A percentile compares a stretch with the other conserved stretches of the same genome.
Evolutionary conservation across 1,140 invertebrate genomes (phyloP).

Genomic region (Danaus plexippus): DNA sequence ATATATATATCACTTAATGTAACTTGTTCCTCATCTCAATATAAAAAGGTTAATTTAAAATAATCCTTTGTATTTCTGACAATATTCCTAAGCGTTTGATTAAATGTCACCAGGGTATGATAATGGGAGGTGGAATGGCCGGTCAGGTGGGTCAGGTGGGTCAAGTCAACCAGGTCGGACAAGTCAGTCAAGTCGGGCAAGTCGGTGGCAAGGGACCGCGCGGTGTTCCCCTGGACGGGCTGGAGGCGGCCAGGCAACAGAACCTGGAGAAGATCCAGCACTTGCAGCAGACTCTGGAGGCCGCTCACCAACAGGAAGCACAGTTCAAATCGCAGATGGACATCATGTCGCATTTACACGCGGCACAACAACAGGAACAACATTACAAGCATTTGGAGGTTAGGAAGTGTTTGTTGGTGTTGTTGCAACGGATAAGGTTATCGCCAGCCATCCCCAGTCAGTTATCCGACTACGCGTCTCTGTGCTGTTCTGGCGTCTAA

Average conservation of each 20-base stretch:
- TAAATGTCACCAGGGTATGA: conserved; percentile 41
- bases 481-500: too few species aligned
- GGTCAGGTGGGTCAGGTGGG: conserved; percentile 24
- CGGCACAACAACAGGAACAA: conserved; percentile 85
- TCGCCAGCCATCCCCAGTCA: too few species aligned
- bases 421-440: too few species aligned
- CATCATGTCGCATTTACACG: conserved; percentile 78
- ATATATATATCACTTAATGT: too few species aligned
- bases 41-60: not conserved
- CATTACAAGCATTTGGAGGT: conserved; percentile 83
- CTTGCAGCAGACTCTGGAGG: conserved; percentile 80
- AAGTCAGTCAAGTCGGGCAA: conserved; percentile 20
- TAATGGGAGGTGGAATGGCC: conserved; percentile 44
- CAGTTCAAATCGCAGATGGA: conserved; percentile 83
- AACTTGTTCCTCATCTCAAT: too few species aligned
- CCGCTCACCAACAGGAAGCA: conserved; percentile 81
- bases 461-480: too few species aligned
- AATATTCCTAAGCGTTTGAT: not conserved
- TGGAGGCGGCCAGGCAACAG: conserved; percentile 61
- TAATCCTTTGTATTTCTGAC: not conserved
- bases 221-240: conserved; percentile 54
- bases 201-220: conserved; percentile 38
- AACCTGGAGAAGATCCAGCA: conserved; percentile 72
- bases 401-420: conserved; percentile 14
- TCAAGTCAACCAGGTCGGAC: conserved; percentile 15